A percentile compares a stretch with the other conserved stretches of the same genome.
Conservation (phyloP, 2,888 invertebrate genomes). For the Mongoloraphidia duomilia region DNA sequence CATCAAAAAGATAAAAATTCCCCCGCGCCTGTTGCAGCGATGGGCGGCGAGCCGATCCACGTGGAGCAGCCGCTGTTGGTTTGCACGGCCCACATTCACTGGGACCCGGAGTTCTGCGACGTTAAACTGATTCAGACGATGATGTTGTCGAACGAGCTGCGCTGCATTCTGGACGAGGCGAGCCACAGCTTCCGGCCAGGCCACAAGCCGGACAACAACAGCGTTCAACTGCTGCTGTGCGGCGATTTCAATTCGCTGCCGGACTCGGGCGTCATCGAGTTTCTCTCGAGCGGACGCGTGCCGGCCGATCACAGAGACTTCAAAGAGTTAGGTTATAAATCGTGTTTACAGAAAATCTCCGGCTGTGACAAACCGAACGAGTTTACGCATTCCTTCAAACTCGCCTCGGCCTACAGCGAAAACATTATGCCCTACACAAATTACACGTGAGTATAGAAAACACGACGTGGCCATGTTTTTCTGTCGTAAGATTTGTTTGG, state of each 20-base stretch:
- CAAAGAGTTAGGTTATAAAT: conserved; percentile 87
- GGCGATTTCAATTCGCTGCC: conserved; percentile 98
- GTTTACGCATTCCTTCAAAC: conserved; percentile 91
- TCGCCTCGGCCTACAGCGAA: conserved; percentile 88
- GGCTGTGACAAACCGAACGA: conserved; percentile 73
- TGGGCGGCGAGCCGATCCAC: conserved; percentile 50
- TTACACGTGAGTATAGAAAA: conserved; percentile 71
- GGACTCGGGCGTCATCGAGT: conserved; percentile 95
- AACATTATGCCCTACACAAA: conserved; percentile 97
- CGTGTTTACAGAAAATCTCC: conserved; percentile 77
- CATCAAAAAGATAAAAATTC: too few relatives aligned
- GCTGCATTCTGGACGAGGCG: conserved; percentile 74
- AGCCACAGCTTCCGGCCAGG: conserved; percentile 63
- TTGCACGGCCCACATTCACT: conserved; percentile 98
- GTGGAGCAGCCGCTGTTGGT: conserved; percentile 79
- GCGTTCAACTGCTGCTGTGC: conserved; percentile 85
- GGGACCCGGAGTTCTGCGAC: conserved; percentile 99
- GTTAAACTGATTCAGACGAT: conserved; percentile 98
- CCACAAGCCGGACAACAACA: conserved; percentile 55
- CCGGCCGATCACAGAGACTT: conserved; percentile 89
- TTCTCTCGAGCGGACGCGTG: conserved; percentile 80
- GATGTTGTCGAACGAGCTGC: conserved; percentile 93
- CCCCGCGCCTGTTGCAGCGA: too few relatives aligned
- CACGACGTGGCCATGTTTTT: not conserved
- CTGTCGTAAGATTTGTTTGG: too few relatives aligned